Evolutionary conservation across 2,797 vertebrate species (phyloP).

Genomic region (Onychomys torridus): DNA sequence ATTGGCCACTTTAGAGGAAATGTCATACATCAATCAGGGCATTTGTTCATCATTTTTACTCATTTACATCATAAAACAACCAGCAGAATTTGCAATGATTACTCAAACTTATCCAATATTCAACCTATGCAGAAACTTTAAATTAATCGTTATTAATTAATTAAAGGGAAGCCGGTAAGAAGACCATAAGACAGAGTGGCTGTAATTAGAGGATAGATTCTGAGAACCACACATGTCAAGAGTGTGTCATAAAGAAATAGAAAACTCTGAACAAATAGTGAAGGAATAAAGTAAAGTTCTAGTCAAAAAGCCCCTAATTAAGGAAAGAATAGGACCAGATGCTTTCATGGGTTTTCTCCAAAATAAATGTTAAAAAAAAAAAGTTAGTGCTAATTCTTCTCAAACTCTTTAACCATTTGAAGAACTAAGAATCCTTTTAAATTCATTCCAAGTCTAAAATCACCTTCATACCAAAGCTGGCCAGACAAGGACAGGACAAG

Average conservation of each 20-base stretch:
- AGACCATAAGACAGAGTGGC: neutral
- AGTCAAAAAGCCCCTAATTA: neutral
- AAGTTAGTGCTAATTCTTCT: neutral
- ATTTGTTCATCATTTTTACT: neutral
- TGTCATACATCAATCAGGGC: neutral
- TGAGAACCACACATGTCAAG: neutral
- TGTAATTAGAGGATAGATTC: neutral
- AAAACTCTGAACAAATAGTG: neutral
- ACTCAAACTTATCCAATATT: neutral
- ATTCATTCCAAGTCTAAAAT: neutral
- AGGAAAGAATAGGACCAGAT: neutral
- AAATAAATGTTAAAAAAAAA: neutral
- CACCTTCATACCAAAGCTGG: neutral
- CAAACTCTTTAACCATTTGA: neutral
- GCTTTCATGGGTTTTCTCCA: neutral
- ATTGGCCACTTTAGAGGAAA: slow-evolving; percentile 22
- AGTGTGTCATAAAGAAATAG: neutral
- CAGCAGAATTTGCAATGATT: slow-evolving; percentile 9
- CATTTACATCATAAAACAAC: neutral
- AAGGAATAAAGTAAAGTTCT: neutral
- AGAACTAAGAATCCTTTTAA: neutral
- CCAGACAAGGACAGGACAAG: neutral
- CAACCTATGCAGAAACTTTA: neutral
- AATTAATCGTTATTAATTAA: neutral
- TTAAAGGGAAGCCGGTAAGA: neutral